Conservation (phyloP, 2,888 invertebrate species). For the Caenorhabditis panamensis region DNA sequence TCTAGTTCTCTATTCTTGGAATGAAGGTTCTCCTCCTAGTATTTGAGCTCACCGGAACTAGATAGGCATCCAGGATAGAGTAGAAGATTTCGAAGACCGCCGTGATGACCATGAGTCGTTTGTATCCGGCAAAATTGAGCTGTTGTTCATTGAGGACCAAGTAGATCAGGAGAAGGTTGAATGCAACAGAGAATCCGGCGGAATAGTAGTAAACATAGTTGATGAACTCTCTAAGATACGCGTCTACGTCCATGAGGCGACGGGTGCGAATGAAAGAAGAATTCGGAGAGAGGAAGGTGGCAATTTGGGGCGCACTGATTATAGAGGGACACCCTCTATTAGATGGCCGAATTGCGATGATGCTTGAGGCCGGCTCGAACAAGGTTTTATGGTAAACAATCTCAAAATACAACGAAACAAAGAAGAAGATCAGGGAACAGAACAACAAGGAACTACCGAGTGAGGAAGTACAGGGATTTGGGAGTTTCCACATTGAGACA, state of each 20-base stretch:
- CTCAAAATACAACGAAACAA: neutral
- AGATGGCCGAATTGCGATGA: neutral
- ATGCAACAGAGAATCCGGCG: neutral
- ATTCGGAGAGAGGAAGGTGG: neutral
- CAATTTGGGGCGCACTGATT: neutral
- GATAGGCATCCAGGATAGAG: neutral
- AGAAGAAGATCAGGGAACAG: neutral
- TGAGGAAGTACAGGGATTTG: constrained; percentile 28
- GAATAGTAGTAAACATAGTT: neutral
- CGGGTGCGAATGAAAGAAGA: neutral
- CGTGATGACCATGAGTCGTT: neutral
- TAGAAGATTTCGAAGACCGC: neutral
- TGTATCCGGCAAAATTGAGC: neutral
- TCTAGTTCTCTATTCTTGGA: too few relatives aligned
- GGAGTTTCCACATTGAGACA: constrained; percentile 55
- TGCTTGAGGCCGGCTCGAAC: neutral
- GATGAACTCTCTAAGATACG: neutral
- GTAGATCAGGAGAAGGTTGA: neutral
- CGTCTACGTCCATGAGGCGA: neutral
- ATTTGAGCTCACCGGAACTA: neutral
- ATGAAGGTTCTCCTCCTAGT: too few relatives aligned
- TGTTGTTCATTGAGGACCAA: neutral
- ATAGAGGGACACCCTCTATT: neutral
- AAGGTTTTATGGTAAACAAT: neutral
- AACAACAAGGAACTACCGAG: neutral